Evolutionary conservation across 2,888 invertebrate species (phyloP).

Genomic region (Cryptophagus acutangulus): DNA sequence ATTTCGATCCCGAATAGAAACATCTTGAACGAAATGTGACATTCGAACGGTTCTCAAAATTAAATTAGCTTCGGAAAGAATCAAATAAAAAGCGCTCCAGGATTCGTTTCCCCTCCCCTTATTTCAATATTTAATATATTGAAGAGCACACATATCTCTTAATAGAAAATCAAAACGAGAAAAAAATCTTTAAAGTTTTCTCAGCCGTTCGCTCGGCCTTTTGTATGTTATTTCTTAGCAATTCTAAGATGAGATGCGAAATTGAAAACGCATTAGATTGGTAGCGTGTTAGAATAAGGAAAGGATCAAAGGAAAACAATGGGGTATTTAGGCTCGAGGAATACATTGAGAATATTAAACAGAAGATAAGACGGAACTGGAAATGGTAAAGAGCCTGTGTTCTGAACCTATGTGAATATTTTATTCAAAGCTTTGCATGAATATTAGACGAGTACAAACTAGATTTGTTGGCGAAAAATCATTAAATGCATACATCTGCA

Average conservation of each 20-base stretch:
- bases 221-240: constrained; percentile 1
- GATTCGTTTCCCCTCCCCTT: constrained; percentile 21
- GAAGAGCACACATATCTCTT: no score
- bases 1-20: constrained; percentile 7
- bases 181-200: no score
- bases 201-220: background rate
- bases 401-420: no score
- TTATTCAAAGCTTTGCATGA: constrained; percentile 2
- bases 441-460: no score
- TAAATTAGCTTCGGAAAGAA: constrained; percentile 21
- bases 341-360: constrained; percentile 17
- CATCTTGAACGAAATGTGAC: constrained; percentile 15
- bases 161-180: no score
- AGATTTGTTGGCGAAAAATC: no score
- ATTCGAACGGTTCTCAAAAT: constrained; percentile 17
- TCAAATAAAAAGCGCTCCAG: no score
- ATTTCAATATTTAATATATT: constrained; percentile 23
- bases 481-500: no score
- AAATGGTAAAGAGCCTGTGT: background rate
- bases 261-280: constrained; percentile 14
- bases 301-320: constrained; percentile 16
- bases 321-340: constrained; percentile 11
- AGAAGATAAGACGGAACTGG: constrained; percentile 11
- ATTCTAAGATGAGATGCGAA: background rate
- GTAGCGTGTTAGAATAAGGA: constrained; percentile 7